Base-by-base conservation (phyloP, 2,888 invertebrate genomes). In the Heliconius sara region DNA sequence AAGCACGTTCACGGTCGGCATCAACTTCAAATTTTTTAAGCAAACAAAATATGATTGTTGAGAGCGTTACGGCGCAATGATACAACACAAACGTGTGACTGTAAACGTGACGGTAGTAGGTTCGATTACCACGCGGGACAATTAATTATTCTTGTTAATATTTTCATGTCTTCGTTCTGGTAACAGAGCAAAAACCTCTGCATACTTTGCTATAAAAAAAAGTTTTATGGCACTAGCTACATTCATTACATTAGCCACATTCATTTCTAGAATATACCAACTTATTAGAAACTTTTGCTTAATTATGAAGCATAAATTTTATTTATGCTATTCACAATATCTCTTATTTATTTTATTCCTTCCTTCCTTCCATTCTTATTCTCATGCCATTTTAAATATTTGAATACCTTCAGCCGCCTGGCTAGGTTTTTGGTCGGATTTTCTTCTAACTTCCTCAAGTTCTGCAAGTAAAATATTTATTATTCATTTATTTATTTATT, bases 1-100 rank as follows among this genome's bases (percentile, higher is more conserved):
- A 25, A 0, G 92, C 91, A 19, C 86, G 84, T 3, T 85, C 87
- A 16, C 87, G 88, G 39, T 91, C 90, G 2, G 85, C 86, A 72
- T 91, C 91, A 0, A 82, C 83, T 77, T 88, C 90, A 83, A 67
- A 67, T 4, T 74, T 39, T 30, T 30, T 75, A 60, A 68, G 10
- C 60, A 75, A 72, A 27, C 13, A 57, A 57, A 60, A n/a, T 65
- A 65, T 65, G 19, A 52, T 19, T 52, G 19, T 39, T 9, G 34
- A 39, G 34, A 39, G 1, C 34, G 1, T 39, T 39, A 39, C 34
- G 34, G 34, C 34, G 9, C 34, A 39, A 39, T 39, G 34, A 39
- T 0, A 9, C 34, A 34, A 34, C 34, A 34, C 34, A 34, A 34
- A 6, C 34, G 34, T 34, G 34, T 34, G 34, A 34, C 34, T 34